A percentile compares a stretch with the other conserved stretches of the same genome.
phyloP scores from a whole-genome alignment of 2,113 vertebrate species.

The Prunella fulvescens region DNA sequence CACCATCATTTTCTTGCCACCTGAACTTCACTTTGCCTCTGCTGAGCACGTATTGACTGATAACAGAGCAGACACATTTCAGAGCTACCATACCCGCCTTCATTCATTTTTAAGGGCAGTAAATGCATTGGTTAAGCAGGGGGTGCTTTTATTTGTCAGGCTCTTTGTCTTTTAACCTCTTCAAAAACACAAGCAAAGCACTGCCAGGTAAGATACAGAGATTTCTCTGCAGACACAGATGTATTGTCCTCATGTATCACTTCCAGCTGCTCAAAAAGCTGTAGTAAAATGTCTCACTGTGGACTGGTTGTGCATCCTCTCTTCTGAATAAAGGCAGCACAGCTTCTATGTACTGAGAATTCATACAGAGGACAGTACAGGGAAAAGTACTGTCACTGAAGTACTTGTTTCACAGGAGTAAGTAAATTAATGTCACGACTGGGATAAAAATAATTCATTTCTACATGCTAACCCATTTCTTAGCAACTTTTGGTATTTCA shows the following conservation, averaged over 20 bases:
- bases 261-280: neutral
- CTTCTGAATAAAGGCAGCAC: neutral
- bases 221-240: neutral
- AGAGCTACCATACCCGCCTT: neutral
- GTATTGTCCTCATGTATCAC: neutral
- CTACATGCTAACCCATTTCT: neutral
- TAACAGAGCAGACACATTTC: neutral
- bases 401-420: neutral
- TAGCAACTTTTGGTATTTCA: neutral
- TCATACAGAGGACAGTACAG: neutral
- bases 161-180: neutral
- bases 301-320: neutral
- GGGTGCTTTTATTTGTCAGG: neutral
- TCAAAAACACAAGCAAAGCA: neutral
- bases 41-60: neutral
- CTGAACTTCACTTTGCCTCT: neutral
- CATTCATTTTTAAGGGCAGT: neutral
- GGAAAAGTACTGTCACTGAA: neutral
- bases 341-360: neutral
- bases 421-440: neutral
- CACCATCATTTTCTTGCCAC: neutral
- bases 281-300: neutral
- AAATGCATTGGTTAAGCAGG: neutral
- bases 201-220: neutral
- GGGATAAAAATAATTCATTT: neutral